phyloP scores from a whole-genome alignment of 2,113 vertebrate genomes.

The Coreoperca whiteheadi region DNA sequence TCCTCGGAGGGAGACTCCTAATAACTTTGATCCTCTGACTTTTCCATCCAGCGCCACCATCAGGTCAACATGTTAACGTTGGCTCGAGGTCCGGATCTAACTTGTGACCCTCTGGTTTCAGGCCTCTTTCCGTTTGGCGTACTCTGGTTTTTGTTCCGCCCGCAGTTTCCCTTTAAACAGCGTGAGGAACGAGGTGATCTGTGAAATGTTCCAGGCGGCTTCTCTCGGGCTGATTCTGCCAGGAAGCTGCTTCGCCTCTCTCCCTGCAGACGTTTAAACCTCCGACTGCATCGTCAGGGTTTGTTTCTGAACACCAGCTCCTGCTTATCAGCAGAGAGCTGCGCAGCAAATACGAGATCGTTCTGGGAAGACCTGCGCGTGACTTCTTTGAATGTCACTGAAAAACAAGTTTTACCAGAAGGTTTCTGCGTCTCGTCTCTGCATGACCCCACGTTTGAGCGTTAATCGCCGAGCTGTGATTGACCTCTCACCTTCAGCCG shows the following conservation, averaged over 20 bases:
- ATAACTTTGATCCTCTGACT: no score
- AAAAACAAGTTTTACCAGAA: neutral
- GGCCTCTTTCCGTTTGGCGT: neutral
- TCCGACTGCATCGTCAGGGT: neutral
- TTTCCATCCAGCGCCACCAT: no score
- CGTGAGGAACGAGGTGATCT: slow-evolving; percentile 4
- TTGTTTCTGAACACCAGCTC: neutral
- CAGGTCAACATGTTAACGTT: no score
- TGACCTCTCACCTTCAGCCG: no score
- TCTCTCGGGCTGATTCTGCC: slow-evolving; percentile 28
- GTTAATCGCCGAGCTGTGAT: no score
- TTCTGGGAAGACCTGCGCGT: neutral
- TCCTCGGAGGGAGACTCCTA: no score
- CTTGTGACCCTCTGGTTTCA: neutral
- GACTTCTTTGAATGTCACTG: no score
- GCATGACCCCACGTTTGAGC: no score
- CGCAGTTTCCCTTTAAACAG: slow-evolving; percentile 68
- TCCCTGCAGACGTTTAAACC: neutral
- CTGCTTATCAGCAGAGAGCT: neutral
- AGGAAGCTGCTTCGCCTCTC: neutral
- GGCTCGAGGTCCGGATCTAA: neutral
- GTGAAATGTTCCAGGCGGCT: slow-evolving; percentile 25
- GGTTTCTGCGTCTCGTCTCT: no score
- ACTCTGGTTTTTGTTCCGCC: slow-evolving; percentile 37
- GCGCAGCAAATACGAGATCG: neutral